phyloP scores from a whole-genome alignment of 2,888 invertebrate species.

The Orthosia gothica region DNA sequence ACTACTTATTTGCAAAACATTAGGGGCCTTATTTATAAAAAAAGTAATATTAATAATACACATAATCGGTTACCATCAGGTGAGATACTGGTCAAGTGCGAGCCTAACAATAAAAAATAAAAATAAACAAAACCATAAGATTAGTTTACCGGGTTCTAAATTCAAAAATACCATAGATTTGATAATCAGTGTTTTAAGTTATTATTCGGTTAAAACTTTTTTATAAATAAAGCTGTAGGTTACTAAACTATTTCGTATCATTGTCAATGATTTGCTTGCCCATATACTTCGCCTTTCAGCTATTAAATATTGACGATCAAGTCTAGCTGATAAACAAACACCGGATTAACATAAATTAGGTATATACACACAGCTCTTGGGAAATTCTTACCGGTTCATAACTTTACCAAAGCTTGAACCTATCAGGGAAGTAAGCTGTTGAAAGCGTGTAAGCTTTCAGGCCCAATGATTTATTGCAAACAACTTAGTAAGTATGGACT shows the following conservation, averaged over 20 bases:
- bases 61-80: no score
- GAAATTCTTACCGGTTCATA: background rate
- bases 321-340: constrained; percentile 22
- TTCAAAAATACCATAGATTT: no score
- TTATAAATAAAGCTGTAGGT: background rate
- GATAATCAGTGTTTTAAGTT: no score
- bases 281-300: constrained; percentile 12
- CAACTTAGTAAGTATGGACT: background rate
- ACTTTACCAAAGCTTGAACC: background rate
- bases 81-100: no score
- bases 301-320: constrained; percentile 21
- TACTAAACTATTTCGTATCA: background rate
- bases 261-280: background rate
- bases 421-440: constrained; percentile 9
- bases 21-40: no score
- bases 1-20: no score
- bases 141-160: no score
- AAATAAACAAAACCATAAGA: no score
- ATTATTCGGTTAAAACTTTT: no score
- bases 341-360: background rate
- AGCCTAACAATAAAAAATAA: no score
- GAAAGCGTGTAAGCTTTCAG: constrained; percentile 18
- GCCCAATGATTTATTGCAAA: constrained; percentile 1
- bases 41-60: no score
- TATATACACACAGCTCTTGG: background rate